Evolutionary conservation across 2,888 invertebrate genomes (phyloP).

Genomic region (Unio delphinus): DNA sequence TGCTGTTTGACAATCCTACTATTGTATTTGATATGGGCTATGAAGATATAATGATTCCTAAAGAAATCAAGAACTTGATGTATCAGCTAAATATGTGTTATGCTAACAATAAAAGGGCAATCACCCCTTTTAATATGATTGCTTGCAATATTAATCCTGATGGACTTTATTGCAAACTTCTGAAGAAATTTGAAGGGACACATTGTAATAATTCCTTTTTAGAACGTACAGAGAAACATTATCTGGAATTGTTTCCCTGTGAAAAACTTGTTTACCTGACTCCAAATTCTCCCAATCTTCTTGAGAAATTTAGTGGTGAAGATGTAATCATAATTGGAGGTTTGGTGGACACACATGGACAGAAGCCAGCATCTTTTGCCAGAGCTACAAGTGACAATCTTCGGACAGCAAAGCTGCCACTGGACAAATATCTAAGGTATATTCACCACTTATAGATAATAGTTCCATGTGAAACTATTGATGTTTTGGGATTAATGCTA

Average conservation of each 20-base stretch:
- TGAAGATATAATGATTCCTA: background rate
- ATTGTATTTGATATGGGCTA: background rate
- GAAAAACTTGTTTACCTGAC: conserved; percentile 88
- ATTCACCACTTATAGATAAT: no score
- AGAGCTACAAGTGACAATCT: conserved; percentile 87
- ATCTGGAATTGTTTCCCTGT: conserved; percentile 84
- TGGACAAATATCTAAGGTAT: conserved; percentile 81
- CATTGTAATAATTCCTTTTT: conserved; percentile 2
- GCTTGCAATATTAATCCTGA: background rate
- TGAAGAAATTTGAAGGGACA: no score
- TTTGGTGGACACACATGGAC: conserved; percentile 58
- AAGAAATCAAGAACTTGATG: background rate
- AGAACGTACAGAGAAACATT: conserved; percentile 74
- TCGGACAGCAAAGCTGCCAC: conserved; percentile 85
- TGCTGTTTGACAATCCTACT: background rate
- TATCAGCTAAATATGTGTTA: background rate
- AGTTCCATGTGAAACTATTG: no score
- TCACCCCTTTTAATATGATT: no score
- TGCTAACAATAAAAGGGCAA: background rate
- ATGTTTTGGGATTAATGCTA: no score
- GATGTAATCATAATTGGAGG: conserved; percentile 87
- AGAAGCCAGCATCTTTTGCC: conserved; percentile 82
- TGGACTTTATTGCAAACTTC: no score
- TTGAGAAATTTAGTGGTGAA: conserved; percentile 81
- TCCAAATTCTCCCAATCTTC: conserved; percentile 83